Evolutionary conservation across 2,797 vertebrate genomes (phyloP).

Genomic region (Sciurus vulgaris): DNA sequence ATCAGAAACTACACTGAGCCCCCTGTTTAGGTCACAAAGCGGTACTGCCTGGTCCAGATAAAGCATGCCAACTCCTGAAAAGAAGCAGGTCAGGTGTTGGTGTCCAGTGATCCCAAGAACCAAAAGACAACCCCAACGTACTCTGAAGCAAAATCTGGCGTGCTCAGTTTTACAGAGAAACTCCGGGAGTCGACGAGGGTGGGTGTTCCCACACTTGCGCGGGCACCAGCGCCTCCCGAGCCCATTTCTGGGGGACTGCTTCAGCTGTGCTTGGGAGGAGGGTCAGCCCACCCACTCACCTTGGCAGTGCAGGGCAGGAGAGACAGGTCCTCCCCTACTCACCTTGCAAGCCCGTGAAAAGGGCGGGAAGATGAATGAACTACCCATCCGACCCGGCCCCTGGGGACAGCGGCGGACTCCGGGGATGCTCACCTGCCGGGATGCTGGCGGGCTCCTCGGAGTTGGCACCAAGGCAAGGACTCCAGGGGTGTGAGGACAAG

Average conservation of each 20-base stretch:
- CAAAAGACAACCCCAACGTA: not conserved
- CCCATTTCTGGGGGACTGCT: not conserved
- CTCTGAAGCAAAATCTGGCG: not conserved
- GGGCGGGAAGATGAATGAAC: not conserved
- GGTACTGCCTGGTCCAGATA: not conserved
- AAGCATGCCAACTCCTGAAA: not conserved
- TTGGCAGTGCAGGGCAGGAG: not conserved
- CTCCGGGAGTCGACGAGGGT: rapidly evolving
- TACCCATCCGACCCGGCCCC: not conserved
- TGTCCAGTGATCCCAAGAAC: not conserved
- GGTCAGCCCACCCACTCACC: not conserved
- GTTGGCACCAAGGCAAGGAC: not conserved
- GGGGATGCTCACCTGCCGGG: conserved; percentile 84
- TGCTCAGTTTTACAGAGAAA: too few relatives aligned
- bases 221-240: rapidly evolving
- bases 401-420: not conserved
- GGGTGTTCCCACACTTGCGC: not conserved
- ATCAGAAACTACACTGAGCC: conserved; percentile 62
- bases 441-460: conserved; percentile 19
- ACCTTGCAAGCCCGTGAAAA: not conserved
- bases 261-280: rapidly evolving
- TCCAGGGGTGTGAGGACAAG: conserved; percentile 61
- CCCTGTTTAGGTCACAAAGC: not conserved
- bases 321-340: not conserved
- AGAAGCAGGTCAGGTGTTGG: not conserved